These are phyloP conservation scores for Lamprologus callipterus DNA, from an alignment of 2,113 vertebrate species.

Conservation along the genomic window DNA sequence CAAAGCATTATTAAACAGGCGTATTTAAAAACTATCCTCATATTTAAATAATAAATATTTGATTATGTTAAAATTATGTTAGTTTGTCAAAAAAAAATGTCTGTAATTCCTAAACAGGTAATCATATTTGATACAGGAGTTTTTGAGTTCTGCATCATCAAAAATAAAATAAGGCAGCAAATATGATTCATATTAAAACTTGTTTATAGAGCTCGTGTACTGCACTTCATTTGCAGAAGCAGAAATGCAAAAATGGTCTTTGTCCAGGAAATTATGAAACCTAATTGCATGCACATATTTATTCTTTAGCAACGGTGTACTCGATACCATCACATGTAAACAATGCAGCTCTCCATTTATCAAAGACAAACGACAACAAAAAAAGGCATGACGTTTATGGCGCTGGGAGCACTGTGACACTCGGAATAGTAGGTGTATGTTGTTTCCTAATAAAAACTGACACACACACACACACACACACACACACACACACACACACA, in stretches of 20 bases:
- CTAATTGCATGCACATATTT: not conserved
- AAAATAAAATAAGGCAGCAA: not conserved
- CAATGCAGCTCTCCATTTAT: not conserved
- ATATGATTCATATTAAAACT: not conserved
- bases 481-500: not conserved
- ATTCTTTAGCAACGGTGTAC: not conserved
- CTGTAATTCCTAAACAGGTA: not conserved
- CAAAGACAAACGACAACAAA: accelerated
- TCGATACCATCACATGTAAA: not conserved
- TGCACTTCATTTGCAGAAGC: not conserved
- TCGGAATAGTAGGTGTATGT: not conserved
- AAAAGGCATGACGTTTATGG: not conserved
- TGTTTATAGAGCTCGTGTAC: accelerated
- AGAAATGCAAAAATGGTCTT: not conserved
- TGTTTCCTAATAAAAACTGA: not conserved
- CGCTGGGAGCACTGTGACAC: not conserved
- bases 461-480: not conserved
- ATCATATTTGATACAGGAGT: not conserved
- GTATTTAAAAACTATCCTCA: not conserved
- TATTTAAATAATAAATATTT: not conserved
- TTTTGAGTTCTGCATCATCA: accelerated
- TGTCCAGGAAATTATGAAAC: not conserved
- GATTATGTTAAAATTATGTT: not conserved
- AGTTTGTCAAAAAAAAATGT: not conserved
- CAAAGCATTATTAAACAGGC: not conserved